A percentile compares a stretch with the other conserved stretches of the same genome.
Evolutionary conservation across 2,113 vertebrate genomes (phyloP).

Genomic region (Eurypyga helias): DNA sequence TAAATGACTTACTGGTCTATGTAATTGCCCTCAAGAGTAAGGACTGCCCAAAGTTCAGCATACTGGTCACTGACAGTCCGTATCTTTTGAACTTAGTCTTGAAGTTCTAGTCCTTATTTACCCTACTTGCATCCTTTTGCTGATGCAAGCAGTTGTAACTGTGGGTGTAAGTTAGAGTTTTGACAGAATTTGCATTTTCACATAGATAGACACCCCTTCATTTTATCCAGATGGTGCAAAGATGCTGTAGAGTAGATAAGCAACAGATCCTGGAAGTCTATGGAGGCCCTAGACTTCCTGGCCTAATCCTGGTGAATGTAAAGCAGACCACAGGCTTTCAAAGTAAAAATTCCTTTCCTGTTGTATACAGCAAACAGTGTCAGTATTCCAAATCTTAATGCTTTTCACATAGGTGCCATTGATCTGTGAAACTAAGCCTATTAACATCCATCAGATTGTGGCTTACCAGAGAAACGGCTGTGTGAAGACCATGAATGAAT

Average conservation of each 20-base stretch:
- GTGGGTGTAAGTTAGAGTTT: not conserved
- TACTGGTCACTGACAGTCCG: not conserved
- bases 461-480: slow-evolving; percentile 93
- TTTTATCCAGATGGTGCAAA: not conserved
- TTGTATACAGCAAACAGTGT: not conserved
- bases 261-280: not conserved
- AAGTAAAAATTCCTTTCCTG: not conserved
- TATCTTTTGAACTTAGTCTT: not conserved
- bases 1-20: not conserved
- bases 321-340: not conserved
- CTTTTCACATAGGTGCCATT: slow-evolving; percentile 81
- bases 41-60: not conserved
- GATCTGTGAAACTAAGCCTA: slow-evolving; percentile 91
- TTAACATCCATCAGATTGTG: slow-evolving; percentile 93
- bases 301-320: slow-evolving; percentile 14
- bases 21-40: not conserved
- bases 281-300: not conserved
- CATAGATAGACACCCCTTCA: not conserved
- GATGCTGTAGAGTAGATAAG: not conserved
- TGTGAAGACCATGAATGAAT: slow-evolving; percentile 79
- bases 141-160: not conserved
- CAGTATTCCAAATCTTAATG: slow-evolving; percentile 30
- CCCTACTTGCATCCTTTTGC: not conserved
- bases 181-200: not conserved
- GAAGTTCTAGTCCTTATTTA: not conserved